Conservation (phyloP, 2,113 vertebrate species). For the Aptenodytes forsteri region DNA sequence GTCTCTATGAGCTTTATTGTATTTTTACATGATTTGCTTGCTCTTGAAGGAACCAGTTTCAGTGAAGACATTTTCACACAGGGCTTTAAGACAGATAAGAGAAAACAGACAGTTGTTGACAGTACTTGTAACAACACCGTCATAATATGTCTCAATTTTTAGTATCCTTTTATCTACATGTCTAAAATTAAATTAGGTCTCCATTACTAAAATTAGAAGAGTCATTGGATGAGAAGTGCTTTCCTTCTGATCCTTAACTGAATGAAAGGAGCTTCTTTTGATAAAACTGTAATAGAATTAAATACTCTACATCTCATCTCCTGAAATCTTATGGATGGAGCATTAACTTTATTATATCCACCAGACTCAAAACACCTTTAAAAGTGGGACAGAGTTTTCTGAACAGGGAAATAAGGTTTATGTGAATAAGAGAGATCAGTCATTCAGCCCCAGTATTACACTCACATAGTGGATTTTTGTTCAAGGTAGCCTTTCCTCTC, state of each 20-base stretch:
- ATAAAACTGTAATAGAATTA: conserved; percentile 70
- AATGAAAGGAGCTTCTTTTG: conserved; percentile 63
- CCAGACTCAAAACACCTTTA: not conserved
- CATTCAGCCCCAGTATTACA: not conserved
- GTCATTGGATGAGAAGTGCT: conserved; percentile 67
- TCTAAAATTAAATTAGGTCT: conserved; percentile 74
- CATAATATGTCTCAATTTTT: conserved; percentile 31
- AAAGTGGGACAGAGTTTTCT: not conserved
- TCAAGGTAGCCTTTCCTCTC: not conserved
- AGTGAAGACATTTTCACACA: not conserved
- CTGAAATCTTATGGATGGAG: conserved; percentile 30
- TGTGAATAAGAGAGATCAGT: not conserved
- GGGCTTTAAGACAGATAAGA: not conserved
- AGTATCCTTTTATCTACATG: conserved; percentile 65
- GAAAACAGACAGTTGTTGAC: conserved; percentile 7
- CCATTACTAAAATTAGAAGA: conserved; percentile 78
- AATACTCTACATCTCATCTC: conserved; percentile 43
- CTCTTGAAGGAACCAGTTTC: not conserved
- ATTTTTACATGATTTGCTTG: not conserved
- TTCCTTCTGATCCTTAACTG: conserved; percentile 59
- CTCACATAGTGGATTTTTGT: not conserved
- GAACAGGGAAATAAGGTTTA: not conserved
- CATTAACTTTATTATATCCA: conserved; percentile 49
- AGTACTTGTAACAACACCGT: conserved; percentile 50
- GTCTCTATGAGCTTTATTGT: not conserved